phyloP scores from a whole-genome alignment of 2,797 vertebrate genomes.

The Graptemys geographica region DNA sequence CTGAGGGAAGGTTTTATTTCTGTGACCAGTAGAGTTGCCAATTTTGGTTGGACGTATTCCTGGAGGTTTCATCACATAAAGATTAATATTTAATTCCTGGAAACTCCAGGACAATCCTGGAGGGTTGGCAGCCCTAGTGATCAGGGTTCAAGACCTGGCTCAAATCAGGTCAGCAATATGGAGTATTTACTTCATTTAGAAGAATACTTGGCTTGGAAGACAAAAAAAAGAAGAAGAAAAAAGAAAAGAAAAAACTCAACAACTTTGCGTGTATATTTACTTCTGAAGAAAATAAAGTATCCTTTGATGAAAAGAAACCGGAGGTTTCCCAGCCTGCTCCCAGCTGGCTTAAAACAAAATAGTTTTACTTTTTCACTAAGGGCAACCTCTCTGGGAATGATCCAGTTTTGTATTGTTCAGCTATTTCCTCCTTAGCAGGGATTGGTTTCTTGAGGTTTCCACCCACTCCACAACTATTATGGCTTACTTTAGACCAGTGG shows the following conservation, averaged over 20 bases:
- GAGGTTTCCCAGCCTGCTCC: conserved; percentile 61
- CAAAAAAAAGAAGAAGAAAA: neutral
- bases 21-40: neutral
- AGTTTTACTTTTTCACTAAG: conserved; percentile 66
- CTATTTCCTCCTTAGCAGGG: conserved; percentile 44
- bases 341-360: conserved; percentile 61
- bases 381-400: conserved; percentile 57
- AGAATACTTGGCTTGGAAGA: conserved; percentile 44
- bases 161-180: conserved; percentile 46
- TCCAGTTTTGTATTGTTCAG: conserved; percentile 50
- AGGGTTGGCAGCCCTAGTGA: neutral
- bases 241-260: neutral
- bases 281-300: conserved; percentile 67
- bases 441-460: conserved; percentile 48
- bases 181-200: conserved; percentile 56
- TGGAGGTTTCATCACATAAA: neutral
- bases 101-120: neutral
- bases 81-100: neutral
- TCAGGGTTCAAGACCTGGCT: conserved; percentile 34
- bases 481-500: neutral
- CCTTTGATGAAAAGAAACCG: conserved; percentile 52
- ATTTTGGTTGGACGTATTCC: neutral
- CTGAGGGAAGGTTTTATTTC: conserved; percentile 29
- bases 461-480: conserved; percentile 21
- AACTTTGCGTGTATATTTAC: conserved; percentile 46